Evolutionary conservation across 2,888 invertebrate genomes (phyloP).

Genomic region (Beris morrisii): DNA sequence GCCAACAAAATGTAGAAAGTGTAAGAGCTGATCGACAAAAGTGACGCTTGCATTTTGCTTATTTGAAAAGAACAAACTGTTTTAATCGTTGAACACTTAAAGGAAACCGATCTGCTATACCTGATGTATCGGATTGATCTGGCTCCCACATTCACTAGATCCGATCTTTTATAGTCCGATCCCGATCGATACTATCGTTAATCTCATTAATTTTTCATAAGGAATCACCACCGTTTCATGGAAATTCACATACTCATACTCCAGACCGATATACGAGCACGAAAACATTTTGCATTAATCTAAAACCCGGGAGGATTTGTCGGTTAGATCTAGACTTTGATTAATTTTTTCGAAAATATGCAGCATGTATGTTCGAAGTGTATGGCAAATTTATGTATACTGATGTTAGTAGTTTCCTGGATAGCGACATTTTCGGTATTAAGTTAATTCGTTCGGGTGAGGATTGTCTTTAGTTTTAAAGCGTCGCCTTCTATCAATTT

Average conservation of each 20-base stretch:
- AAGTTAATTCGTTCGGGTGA: too few species aligned
- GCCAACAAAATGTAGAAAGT: conserved; percentile 41
- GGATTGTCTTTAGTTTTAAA: too few species aligned
- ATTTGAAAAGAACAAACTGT: neutral
- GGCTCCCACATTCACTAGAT: conserved; percentile 24
- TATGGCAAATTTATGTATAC: too few species aligned
- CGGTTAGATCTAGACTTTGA: conserved; percentile 18
- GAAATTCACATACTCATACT: too few species aligned
- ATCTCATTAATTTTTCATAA: conserved; percentile 34
- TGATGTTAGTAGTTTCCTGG: too few species aligned
- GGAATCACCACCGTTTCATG: conserved; percentile 57
- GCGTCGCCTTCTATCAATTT: too few species aligned
- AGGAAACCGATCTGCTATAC: conserved; percentile 21
- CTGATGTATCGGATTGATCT: conserved; percentile 33
- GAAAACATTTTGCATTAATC: conserved; percentile 24
- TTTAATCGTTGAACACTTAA: conserved; percentile 16
- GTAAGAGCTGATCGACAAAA: conserved; percentile 40
- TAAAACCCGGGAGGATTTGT: conserved; percentile 24
- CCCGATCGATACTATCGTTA: conserved; percentile 13
- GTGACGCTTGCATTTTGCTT: conserved; percentile 37
- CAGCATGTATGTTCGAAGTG: conserved; percentile 4
- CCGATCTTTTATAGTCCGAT: conserved; percentile 32
- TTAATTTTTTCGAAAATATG: conserved; percentile 19
- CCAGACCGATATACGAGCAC: neutral
- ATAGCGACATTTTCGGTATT: too few species aligned